These are phyloP conservation scores for Microcebus murinus DNA, from an alignment of 2,113 vertebrate species.

Conservation along the genomic window DNA sequence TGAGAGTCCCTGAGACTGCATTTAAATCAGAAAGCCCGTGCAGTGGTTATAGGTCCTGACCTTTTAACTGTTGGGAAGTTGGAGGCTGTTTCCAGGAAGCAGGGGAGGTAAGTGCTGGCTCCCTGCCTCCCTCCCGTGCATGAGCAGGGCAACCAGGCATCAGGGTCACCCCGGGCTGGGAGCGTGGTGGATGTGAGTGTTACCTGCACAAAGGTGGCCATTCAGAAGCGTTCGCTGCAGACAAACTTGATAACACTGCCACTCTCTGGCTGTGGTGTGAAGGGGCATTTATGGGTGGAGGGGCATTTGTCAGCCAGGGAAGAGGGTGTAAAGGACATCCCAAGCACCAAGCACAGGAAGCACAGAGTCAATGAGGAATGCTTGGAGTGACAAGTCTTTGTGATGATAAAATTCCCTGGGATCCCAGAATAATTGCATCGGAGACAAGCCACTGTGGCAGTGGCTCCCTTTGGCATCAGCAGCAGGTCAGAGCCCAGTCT, in stretches of 20 bases:
- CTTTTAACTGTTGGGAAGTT: not conserved
- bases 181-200: not conserved
- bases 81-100: not conserved
- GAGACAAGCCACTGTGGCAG: not conserved
- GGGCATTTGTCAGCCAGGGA: not conserved
- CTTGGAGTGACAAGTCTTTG: not conserved
- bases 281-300: not conserved
- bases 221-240: not conserved
- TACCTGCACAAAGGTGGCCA: not conserved
- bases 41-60: not conserved
- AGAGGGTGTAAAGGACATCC: not conserved
- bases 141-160: not conserved
- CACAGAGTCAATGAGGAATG: not conserved
- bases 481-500: not conserved
- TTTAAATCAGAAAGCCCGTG: not conserved
- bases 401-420: not conserved
- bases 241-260: not conserved
- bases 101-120: not conserved
- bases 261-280: not conserved
- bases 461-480: not conserved
- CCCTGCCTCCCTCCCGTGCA: not conserved
- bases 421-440: not conserved
- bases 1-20: not conserved
- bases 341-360: not conserved
- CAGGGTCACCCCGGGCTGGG: fast-evolving